A percentile compares a stretch with the other conserved stretches of the same genome.
Conservation (phyloP, 2,888 invertebrate species). For the Calameuta idolon region DNA sequence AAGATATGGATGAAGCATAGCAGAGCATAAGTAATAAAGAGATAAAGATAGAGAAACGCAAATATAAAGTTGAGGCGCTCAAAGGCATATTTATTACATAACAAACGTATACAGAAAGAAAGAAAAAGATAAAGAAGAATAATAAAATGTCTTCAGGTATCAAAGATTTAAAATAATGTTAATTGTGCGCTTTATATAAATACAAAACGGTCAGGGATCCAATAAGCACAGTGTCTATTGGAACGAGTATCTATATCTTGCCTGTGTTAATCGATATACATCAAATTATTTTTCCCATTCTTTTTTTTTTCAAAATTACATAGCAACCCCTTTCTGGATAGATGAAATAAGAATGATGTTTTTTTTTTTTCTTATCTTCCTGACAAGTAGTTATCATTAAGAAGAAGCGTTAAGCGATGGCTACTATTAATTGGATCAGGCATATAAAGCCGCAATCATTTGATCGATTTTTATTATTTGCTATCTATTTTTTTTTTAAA, state of each 20-base stretch:
- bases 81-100: background rate
- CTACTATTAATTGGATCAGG: too few relatives aligned
- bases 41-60: background rate
- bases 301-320: too few relatives aligned
- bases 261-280: constrained; percentile 4
- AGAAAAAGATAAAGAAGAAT: too few relatives aligned
- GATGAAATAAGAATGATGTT: too few relatives aligned
- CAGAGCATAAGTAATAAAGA: background rate
- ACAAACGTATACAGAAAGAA: constrained; percentile 2
- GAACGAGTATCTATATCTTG: background rate
- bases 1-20: too few relatives aligned
- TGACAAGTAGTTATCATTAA: too few relatives aligned
- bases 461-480: too few relatives aligned
- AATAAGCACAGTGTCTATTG: background rate
- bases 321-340: too few relatives aligned
- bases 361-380: too few relatives aligned
- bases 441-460: too few relatives aligned
- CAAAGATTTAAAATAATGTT: constrained; percentile 3
- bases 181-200: background rate
- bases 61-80: background rate
- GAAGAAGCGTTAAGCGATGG: too few relatives aligned
- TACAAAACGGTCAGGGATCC: background rate
- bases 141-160: background rate
- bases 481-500: too few relatives aligned
- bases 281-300: background rate